Conservation (phyloP, 2,888 invertebrate genomes). For the Aphodius sticticus region DNA sequence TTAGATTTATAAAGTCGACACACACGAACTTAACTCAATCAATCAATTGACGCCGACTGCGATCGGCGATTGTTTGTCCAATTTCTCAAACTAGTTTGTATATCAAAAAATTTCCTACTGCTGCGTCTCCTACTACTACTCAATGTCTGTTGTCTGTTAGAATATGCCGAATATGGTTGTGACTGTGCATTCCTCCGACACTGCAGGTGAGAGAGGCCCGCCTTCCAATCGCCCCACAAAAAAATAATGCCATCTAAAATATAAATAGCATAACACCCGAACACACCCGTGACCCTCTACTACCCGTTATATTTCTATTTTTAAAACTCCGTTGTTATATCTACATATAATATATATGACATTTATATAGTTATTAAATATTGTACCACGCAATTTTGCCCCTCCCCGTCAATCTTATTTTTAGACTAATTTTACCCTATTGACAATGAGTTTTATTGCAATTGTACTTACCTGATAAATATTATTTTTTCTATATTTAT, state of each 20-base stretch:
- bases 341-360: slow-evolving; percentile 21
- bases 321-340: slow-evolving; percentile 24
- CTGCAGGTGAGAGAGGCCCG: slow-evolving; percentile 15
- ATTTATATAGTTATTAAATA: slow-evolving; percentile 28
- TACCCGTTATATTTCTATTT: slow-evolving; percentile 28
- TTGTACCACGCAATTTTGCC: slow-evolving; percentile 20
- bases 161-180: slow-evolving; percentile 41
- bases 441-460: slow-evolving; percentile 32
- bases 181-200: slow-evolving; percentile 46
- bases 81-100: slow-evolving; percentile 4
- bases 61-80: slow-evolving; percentile 4
- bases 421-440: slow-evolving; percentile 25
- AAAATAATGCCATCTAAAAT: neutral
- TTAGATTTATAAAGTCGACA: neutral
- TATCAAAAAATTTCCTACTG: neutral
- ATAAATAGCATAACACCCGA: neutral
- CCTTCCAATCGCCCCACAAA: slow-evolving; percentile 6
- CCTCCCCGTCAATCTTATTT: slow-evolving; percentile 26
- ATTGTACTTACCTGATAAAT: slow-evolving; percentile 39
- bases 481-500: slow-evolving; percentile 39
- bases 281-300: slow-evolving; percentile 14
- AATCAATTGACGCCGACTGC: neutral
- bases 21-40: slow-evolving; percentile 4
- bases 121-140: neutral
- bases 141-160: neutral